Evolutionary conservation across 2,113 vertebrate genomes (phyloP).

Genomic region (Corvus hawaiiensis): DNA sequence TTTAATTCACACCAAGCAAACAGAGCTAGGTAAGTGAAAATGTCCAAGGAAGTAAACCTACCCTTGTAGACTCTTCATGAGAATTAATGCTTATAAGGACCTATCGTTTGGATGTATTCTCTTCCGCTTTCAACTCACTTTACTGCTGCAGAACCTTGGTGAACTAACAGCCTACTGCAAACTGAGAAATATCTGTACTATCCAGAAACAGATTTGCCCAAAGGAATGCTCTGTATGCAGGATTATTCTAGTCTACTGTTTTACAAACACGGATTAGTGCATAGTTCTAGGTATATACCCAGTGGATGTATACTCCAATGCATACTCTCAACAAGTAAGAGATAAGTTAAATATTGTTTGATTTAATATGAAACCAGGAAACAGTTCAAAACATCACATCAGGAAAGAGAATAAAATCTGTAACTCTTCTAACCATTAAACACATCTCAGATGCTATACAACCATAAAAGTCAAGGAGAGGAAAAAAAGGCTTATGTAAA

Average conservation of each 20-base stretch:
- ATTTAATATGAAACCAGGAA: background rate
- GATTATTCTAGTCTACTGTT: background rate
- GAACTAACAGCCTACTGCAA: background rate
- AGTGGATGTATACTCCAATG: background rate
- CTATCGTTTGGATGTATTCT: background rate
- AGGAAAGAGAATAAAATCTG: background rate
- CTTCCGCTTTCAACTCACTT: background rate
- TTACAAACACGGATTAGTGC: background rate
- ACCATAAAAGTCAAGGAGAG: background rate
- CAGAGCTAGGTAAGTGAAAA: background rate
- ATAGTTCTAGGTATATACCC: background rate
- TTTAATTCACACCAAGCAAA: background rate
- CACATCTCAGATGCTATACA: background rate
- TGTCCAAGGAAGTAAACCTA: background rate
- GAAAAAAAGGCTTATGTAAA: background rate
- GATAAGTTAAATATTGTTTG: background rate
- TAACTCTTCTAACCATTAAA: background rate
- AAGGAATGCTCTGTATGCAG: background rate
- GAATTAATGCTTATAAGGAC: background rate
- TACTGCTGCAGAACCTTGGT: background rate
- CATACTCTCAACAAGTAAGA: background rate
- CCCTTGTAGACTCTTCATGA: background rate
- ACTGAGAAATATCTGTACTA: background rate
- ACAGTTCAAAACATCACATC: background rate
- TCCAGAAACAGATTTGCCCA: background rate